Evolutionary conservation across 2,113 vertebrate species (phyloP).

Genomic region (Cavia porcellus): DNA sequence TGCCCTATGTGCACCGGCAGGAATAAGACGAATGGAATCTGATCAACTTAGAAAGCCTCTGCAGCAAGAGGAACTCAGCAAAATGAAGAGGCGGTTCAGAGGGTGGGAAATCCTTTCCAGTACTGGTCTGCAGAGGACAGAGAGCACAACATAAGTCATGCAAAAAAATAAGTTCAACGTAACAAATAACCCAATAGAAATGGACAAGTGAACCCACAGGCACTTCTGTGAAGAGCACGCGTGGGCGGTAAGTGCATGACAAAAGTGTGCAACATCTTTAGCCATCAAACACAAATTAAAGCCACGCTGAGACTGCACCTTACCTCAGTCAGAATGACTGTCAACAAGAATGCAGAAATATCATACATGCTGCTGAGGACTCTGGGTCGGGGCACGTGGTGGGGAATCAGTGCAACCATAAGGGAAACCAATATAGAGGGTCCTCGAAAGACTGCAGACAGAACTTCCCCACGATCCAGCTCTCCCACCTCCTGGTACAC

Average conservation of each 20-base stretch:
- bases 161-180: not conserved
- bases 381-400: not conserved
- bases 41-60: not conserved
- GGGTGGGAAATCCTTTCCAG: fast-evolving
- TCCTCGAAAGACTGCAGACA: not conserved
- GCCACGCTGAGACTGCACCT: not conserved
- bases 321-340: not conserved
- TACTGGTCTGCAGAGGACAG: not conserved
- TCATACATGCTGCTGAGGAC: not conserved
- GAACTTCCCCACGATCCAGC: not conserved
- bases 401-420: not conserved
- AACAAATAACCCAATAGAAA: not conserved
- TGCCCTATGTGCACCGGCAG: not conserved
- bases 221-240: not conserved
- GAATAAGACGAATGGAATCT: not conserved
- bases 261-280: not conserved
- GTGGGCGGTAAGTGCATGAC: not conserved
- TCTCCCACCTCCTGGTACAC: not conserved
- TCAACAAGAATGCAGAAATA: not conserved
- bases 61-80: not conserved
- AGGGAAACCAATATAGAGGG: not conserved
- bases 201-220: not conserved
- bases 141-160: not conserved
- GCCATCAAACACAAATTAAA: not conserved
- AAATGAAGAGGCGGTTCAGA: not conserved